These are phyloP conservation scores for Potamarius usumacintae DNA, from an alignment of 2,113 vertebrate species.

Conservation along the genomic window DNA sequence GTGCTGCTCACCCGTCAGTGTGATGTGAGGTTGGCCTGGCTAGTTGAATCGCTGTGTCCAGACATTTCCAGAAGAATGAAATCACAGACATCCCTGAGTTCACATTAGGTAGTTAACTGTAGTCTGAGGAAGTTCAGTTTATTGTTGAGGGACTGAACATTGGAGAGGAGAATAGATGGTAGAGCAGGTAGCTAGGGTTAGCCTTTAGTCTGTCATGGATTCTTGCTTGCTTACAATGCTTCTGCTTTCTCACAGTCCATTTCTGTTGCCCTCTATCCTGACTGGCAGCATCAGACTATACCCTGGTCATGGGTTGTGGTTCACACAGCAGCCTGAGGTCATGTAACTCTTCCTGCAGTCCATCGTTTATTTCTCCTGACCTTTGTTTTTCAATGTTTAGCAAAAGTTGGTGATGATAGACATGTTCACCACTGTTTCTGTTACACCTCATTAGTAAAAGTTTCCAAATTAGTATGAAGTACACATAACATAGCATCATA, in stretches of 20 bases:
- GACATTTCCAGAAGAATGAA: not conserved
- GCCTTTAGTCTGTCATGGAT: not conserved
- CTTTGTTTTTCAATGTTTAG: not conserved
- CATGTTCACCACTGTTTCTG: not conserved
- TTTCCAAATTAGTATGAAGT: not conserved
- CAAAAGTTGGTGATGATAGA: not conserved
- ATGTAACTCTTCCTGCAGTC: no score
- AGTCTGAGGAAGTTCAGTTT: not conserved
- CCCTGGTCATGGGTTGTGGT: not conserved
- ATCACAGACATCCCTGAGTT: not conserved
- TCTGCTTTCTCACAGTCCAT: not conserved
- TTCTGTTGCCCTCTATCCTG: not conserved
- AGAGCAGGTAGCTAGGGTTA: not conserved
- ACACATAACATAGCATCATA: not conserved
- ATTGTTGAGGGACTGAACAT: not conserved
- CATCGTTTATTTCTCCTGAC: not conserved
- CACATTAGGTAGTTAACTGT: not conserved
- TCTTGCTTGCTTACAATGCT: not conserved
- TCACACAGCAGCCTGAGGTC: not conserved
- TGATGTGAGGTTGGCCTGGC: not conserved
- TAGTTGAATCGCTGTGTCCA: not conserved
- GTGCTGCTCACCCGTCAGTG: not conserved
- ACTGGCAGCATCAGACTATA: not conserved
- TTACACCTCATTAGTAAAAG: not conserved
- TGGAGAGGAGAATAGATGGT: not conserved